Evolutionary conservation across 2,888 invertebrate genomes (phyloP), one percentile per base, ranked within the genome.

Genomic region (Agrochola macilenta): DNA sequence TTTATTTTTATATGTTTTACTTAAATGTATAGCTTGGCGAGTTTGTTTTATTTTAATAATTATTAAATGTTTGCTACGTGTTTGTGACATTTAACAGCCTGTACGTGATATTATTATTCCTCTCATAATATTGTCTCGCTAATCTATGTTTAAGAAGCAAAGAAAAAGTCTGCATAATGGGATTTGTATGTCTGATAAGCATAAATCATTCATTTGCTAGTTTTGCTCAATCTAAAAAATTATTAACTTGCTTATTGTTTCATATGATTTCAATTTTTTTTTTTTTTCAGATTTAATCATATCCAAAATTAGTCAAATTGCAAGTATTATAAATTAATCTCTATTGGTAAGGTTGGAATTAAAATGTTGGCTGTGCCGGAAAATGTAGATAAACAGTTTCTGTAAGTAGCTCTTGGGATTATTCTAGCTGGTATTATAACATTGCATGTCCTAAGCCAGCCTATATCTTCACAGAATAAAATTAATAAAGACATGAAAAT

Each of bases 1-100:
- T 92, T 93, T 93, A 93, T 94, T 94, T 94, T 93, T 94, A 93
- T 95, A 93, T 94, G 90, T 91, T 95, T 95, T 95, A 94, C 93
- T 93, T 86, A 89, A 90, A 92, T 95, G 93, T 95, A 94, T 92
- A 93, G 92, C 92, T 94, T 94, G 93, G 89, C 81, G 89, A 91
- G 89, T 91, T 90, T 91, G 89, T 92, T 92, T 90, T 90, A 89
- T 89, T 88, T 82, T 81, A 81, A 83, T 80, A 88, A 88, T 66
- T 82, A 83, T 72, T 78, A 83, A 90, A 87, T 78, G 85, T 88
- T 89, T 89, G 88, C 87, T 89, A 84, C 82, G 74, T 87, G 85
- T 88, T 90, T 85, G 85, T 87, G 82, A 87, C 84, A 78, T 82
- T 77, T 82, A 87, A 80, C 84, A 78, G 82, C 84, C 82, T 84